Evolutionary conservation across 2,113 vertebrate genomes (phyloP), one percentile per base, ranked within the genome.

Genomic region (Gnathonemus longibarbis): DNA sequence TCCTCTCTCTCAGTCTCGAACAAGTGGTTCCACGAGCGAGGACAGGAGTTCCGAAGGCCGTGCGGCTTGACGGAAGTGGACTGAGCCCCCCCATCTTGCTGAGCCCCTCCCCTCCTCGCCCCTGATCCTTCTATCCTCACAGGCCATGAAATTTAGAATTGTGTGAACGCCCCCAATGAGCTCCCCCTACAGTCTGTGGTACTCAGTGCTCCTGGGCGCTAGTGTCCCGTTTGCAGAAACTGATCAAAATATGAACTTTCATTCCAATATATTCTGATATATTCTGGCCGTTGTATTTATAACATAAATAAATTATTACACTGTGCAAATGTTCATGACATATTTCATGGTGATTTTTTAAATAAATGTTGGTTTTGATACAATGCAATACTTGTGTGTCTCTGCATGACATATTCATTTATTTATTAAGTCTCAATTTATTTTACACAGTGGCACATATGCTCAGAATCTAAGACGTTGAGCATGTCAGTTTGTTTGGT

Each of bases 1-100:
- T 83, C 42, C 89, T 3, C 90, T 89, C 90, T 48, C 96, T 91
- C 95, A 99, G 98, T 99, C 92, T 99, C 98, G 58, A 99, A 99
- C 94, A 99, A 99, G 91, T 99, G 98, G 98, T 97, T 99, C 93
- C 98, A 99, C 0, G 98, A 99, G 94, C 95, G 98, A 94, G 98
- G 98, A 89, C 98, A 99, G 15, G 98, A 99, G 91, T 99, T 99
- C 94, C 95, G 97, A 93, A 97, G 98, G 93, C 97, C 97, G 1
- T 99, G 98, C 92, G 98, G 98, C 91, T 95, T 97, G 87, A 99
- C 97, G 91, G 97, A 99, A 94, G 97, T 98, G 90, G 98, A 98
- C 92, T 99, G 96, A 99, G 90, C 39, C 27, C 87, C 31, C 8
- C 45, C 17, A n/a, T 5, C 46, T 19, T 21, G 10, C 48, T 13